Evolutionary conservation across 1,140 invertebrate species (phyloP).

Genomic region (Pararge aegeria): DNA sequence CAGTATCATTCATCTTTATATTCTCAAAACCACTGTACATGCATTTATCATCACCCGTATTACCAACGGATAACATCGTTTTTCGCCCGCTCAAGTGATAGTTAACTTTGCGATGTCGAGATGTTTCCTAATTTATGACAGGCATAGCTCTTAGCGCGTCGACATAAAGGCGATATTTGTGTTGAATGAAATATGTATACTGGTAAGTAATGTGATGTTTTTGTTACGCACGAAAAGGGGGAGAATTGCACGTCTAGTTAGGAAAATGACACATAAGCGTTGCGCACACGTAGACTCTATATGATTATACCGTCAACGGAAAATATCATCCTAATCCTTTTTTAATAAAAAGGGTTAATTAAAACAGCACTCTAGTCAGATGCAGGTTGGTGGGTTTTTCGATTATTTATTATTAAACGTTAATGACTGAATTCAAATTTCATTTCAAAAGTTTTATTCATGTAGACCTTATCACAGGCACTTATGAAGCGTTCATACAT

Average conservation of each 20-base stretch:
- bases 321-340: too few relatives aligned
- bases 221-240: conserved; percentile 36
- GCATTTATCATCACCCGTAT: conserved; percentile 14
- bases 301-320: too few relatives aligned
- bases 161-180: conserved; percentile 45
- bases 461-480: too few relatives aligned
- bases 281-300: too few relatives aligned
- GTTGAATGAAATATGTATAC: conserved; percentile 48
- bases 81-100: background rate
- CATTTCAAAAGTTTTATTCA: too few relatives aligned
- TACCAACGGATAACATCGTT: conserved; percentile 8
- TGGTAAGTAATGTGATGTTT: conserved; percentile 52
- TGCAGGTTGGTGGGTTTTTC: too few relatives aligned
- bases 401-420: too few relatives aligned
- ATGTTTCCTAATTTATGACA: conserved; percentile 51
- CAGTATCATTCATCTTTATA: conserved; percentile 55
- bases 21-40: conserved; percentile 12
- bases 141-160: conserved; percentile 40
- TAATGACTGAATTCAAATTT: too few relatives aligned
- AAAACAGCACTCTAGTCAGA: too few relatives aligned
- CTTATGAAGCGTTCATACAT: too few relatives aligned
- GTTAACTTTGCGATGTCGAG: conserved; percentile 21
- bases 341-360: too few relatives aligned
- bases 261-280: conserved; percentile 48
- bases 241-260: conserved; percentile 37